Base-by-base conservation (phyloP, 2,113 vertebrate genomes). In the Myocastor coypus region DNA sequence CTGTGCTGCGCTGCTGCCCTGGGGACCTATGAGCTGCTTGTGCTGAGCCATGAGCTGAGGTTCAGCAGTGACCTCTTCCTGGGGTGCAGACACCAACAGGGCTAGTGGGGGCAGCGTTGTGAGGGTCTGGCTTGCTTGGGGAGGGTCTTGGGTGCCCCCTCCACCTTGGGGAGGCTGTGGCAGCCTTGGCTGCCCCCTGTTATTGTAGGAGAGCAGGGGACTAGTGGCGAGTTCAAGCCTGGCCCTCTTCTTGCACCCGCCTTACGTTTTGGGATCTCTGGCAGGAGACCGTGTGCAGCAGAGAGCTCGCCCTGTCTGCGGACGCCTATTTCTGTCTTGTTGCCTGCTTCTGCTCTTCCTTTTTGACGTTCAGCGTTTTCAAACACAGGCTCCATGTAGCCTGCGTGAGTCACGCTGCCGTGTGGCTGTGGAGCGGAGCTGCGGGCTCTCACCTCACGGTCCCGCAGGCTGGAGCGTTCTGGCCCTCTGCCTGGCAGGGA, bases 311-410 rank as follows among this genome's bases (percentile, higher is more conserved):
- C 55, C 91, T 94, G 26, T 95, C 92, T 28, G 80, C 71, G 4
- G 8, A 59, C 20, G 83, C 94, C 97, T 97, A 88, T 97, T 94
- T 95, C 96, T 78, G 94, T 96, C 91, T 2, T 7, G 4, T 22
- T 84, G 94, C 78, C 89, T 83, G 40, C 92, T 91, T 83, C 86
- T 95, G 94, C 71, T 90, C 94, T 93, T 83, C 96, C 96, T 96
- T 96, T 96, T 73, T 94, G 93, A 93, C 96, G 69, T 80, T 92
- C 95, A 97, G 97, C 95, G 34, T 95, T 96, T 97, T 95, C 96
- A 95, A 86, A 96, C 92, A 89, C 91, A 42, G 94, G 77, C 52
- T 81, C 83, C n/a, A 87, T 68, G 20, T 73, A 61, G 73, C 50
- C 86, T 1, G 90, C 37, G 20, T 94, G 97, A 97, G 46, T 95